Evolutionary conservation across 2,113 vertebrate genomes (phyloP).

Genomic region (Numenius arquata): DNA sequence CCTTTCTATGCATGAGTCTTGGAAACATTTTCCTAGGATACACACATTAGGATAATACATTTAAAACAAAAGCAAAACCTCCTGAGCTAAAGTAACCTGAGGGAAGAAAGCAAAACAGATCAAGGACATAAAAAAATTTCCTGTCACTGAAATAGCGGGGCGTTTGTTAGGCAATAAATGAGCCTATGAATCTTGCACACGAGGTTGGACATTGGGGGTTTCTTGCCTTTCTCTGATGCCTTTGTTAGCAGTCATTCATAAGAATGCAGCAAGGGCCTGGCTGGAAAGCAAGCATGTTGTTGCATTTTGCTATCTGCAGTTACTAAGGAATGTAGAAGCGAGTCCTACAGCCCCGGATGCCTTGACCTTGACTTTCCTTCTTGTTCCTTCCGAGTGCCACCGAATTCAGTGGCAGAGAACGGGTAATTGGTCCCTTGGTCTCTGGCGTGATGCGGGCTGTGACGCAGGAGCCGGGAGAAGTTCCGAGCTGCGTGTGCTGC

Average conservation of each 20-base stretch:
- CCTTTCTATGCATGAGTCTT: background rate
- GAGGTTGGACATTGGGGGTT: background rate
- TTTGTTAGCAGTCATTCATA: background rate
- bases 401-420: background rate
- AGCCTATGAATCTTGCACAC: background rate
- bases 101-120: background rate
- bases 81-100: background rate
- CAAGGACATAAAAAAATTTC: background rate
- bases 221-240: background rate
- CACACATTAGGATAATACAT: background rate
- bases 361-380: background rate
- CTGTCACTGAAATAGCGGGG: background rate
- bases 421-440: background rate
- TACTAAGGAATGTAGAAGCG: background rate
- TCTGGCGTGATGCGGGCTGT: background rate
- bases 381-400: background rate
- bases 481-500: background rate
- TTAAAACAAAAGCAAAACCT: background rate
- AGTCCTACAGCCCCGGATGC: background rate
- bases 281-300: background rate
- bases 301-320: background rate
- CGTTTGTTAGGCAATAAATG: background rate
- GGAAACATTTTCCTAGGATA: background rate
- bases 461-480: background rate
- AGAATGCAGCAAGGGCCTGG: background rate